Evolutionary conservation across 92 coral and sea anemone species (phyloP).

Genomic region (Zoanthus sansibaricus): DNA sequence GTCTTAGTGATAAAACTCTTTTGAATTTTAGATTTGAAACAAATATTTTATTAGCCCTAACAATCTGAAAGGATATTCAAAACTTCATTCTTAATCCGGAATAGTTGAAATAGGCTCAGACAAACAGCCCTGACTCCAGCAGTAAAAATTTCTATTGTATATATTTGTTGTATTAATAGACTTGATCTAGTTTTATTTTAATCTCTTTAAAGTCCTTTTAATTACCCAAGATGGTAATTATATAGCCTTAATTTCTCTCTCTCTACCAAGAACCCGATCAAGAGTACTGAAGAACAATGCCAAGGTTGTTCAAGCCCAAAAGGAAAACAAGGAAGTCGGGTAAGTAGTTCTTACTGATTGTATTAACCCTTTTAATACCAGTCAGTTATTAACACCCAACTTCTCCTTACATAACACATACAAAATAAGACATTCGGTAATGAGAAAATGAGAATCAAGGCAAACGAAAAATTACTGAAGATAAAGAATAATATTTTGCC

Average conservation of each 20-base stretch:
- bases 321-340: conserved; percentile 83
- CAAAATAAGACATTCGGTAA: not conserved
- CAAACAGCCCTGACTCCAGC: too few relatives aligned
- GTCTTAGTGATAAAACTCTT: too few relatives aligned
- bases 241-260: not conserved
- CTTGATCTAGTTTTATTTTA: not conserved
- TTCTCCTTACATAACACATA: not conserved
- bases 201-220: not conserved
- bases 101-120: too few relatives aligned
- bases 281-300: conserved; percentile 86
- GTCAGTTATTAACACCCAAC: not conserved
- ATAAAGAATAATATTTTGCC: too few relatives aligned
- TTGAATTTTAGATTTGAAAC: too few relatives aligned
- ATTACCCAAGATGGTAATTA: not conserved
- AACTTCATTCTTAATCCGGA: too few relatives aligned
- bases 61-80: too few relatives aligned
- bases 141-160: too few relatives aligned
- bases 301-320: conserved; percentile 89
- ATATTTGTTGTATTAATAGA: not conserved
- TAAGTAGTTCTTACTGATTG: conserved; percentile 23
- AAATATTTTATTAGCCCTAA: too few relatives aligned
- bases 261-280: conserved; percentile 77
- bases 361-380: not conserved
- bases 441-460: too few relatives aligned
- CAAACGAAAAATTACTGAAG: not conserved